phyloP scores from a whole-genome alignment of 1,140 invertebrate species.

The Parasteatoda tepidariorum region DNA sequence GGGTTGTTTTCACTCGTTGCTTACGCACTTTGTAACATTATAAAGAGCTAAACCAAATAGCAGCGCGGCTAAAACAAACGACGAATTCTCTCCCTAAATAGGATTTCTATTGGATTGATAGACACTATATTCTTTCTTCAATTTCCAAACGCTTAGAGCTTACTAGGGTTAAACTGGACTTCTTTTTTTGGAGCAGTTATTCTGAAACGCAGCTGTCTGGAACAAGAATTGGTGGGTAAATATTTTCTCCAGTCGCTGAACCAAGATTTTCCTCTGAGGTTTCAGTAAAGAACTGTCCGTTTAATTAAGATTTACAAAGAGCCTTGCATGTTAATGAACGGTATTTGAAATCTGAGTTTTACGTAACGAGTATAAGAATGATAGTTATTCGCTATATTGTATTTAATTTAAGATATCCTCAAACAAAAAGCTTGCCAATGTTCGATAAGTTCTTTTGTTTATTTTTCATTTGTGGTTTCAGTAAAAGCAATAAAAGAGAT shows the following conservation, averaged over 20 bases:
- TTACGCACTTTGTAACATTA: constrained; percentile 59
- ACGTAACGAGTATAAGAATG: too few relatives aligned
- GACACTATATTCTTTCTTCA: constrained; percentile 27
- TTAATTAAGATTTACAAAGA: neutral
- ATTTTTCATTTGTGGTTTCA: too few relatives aligned
- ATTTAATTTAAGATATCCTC: too few relatives aligned
- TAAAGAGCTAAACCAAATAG: constrained; percentile 53
- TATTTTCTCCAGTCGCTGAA: neutral
- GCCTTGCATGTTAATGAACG: neutral
- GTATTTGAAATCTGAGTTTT: too few relatives aligned
- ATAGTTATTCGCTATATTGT: too few relatives aligned
- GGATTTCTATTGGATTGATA: neutral
- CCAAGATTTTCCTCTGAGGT: neutral
- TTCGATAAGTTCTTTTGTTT: too few relatives aligned
- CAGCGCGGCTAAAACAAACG: constrained; percentile 56
- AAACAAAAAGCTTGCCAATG: too few relatives aligned
- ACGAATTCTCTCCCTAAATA: constrained; percentile 13
- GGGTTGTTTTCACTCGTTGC: constrained; percentile 55
- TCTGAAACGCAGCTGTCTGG: neutral
- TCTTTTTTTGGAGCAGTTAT: constrained; percentile 6
- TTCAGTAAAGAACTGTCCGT: neutral
- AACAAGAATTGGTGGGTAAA: neutral
- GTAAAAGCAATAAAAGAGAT: too few relatives aligned
- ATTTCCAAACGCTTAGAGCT: constrained; percentile 52
- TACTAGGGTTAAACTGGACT: constrained; percentile 14